phyloP scores from a whole-genome alignment of 1,140 invertebrate genomes.

The Drosophila kepulauana region DNA sequence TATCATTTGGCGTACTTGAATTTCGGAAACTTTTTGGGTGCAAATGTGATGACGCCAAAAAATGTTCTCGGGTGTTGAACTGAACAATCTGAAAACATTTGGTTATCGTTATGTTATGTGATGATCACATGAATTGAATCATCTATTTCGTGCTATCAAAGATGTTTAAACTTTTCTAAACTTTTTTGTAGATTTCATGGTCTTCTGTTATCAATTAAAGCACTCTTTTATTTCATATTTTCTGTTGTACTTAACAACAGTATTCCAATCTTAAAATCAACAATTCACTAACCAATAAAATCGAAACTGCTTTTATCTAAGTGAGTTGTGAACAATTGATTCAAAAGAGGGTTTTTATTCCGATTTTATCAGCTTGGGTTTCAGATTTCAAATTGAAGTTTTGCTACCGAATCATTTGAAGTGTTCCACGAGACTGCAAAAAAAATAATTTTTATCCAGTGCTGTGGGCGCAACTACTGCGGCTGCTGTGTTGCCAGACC shows the following conservation, averaged over 20 bases:
- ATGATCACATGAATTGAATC: background rate
- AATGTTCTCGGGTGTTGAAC: background rate
- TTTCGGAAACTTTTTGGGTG: background rate
- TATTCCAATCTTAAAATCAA: background rate
- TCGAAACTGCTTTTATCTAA: no score
- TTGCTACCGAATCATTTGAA: conserved; percentile 25
- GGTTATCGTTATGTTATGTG: background rate
- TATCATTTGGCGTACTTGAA: conserved; percentile 4
- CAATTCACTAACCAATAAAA: background rate
- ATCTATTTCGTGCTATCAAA: no score
- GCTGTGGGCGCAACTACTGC: background rate
- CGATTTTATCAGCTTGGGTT: background rate
- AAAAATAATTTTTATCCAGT: no score
- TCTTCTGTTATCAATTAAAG: no score
- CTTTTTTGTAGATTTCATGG: no score
- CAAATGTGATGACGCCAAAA: background rate
- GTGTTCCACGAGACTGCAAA: conserved; percentile 37
- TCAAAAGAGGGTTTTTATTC: background rate
- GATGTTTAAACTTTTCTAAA: no score
- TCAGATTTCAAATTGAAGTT: background rate
- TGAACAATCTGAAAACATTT: background rate
- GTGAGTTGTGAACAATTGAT: background rate
- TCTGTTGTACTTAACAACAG: no score
- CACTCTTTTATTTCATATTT: no score
- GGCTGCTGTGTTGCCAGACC: conserved; percentile 3